A percentile compares a stretch with the other conserved stretches of the same genome.
Conservation (phyloP, 64 coral and sea anemone species). For the Pachyseris speciosa region DNA sequence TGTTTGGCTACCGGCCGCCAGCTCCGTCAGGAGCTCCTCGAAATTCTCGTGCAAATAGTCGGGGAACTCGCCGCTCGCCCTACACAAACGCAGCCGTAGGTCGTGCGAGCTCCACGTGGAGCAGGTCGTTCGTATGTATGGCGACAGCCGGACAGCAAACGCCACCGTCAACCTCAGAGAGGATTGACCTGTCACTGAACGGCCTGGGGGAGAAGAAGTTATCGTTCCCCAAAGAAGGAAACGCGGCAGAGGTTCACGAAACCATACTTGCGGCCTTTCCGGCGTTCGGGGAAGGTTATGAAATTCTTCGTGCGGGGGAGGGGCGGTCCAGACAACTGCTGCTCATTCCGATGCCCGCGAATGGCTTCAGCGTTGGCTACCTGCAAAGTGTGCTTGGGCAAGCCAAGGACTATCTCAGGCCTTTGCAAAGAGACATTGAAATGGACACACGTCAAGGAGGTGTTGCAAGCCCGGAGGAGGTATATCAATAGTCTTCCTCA, state of each 20-base stretch:
- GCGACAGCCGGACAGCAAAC: no score
- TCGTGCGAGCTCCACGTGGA: no score
- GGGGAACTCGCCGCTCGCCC: no score
- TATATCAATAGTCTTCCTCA: background rate
- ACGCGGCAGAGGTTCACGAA: background rate
- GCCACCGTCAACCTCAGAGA: background rate
- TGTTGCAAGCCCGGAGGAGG: background rate
- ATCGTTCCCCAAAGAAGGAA: conserved; percentile 10
- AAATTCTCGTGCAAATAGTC: no score
- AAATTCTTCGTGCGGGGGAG: background rate
- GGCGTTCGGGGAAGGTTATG: background rate
- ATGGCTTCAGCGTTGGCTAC: background rate
- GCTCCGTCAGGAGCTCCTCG: no score
- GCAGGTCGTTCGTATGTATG: no score
- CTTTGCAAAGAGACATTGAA: background rate
- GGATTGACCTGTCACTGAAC: background rate
- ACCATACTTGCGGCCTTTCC: background rate
- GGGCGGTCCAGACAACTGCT: background rate
- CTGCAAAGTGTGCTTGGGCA: conserved; percentile 20
- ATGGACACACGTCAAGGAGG: background rate
- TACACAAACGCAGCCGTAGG: no score
- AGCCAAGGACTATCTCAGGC: conserved; percentile 31
- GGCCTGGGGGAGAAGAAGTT: conserved; percentile 14
- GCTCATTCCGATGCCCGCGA: background rate
- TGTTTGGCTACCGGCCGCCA: no score